phyloP scores from a whole-genome alignment of 1,140 invertebrate genomes.

The Ruditapes philippinarum region DNA sequence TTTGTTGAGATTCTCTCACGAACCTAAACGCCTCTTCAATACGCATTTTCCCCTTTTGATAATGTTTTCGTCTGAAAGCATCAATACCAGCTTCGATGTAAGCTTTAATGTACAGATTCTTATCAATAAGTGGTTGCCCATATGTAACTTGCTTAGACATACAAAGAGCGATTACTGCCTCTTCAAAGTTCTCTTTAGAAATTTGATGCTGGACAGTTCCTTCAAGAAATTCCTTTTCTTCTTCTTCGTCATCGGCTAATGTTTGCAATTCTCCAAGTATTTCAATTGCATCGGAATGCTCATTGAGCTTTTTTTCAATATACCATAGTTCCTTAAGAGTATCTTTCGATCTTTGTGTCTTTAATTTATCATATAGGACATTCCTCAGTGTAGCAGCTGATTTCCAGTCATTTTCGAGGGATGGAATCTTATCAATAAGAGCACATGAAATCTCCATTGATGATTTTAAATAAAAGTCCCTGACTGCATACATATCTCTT shows the following conservation, averaged over 20 bases:
- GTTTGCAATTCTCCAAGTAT: not conserved
- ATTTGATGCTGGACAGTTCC: not conserved
- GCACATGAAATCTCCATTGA: slow-evolving; percentile 17
- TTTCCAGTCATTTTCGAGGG: not conserved
- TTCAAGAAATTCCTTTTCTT: not conserved
- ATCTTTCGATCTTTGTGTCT: not conserved
- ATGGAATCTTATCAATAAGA: slow-evolving; percentile 1
- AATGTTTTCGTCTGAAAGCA: not conserved
- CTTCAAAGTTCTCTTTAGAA: not conserved
- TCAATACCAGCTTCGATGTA: not conserved
- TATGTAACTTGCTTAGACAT: not conserved
- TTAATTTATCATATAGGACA: not conserved
- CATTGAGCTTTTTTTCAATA: slow-evolving; percentile 7
- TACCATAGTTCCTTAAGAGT: not conserved
- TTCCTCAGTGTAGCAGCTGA: not conserved
- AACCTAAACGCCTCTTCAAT: not conserved
- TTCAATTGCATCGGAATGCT: not conserved
- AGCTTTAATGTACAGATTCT: not conserved
- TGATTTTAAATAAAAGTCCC: not conserved
- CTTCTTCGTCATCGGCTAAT: not conserved
- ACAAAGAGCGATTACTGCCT: not conserved
- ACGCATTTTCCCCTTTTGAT: not conserved
- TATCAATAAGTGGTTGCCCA: not conserved
- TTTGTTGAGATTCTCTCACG: not conserved
- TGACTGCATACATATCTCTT: not conserved